phyloP scores from a whole-genome alignment of 2,113 vertebrate species.

The Orycteropus afer region DNA sequence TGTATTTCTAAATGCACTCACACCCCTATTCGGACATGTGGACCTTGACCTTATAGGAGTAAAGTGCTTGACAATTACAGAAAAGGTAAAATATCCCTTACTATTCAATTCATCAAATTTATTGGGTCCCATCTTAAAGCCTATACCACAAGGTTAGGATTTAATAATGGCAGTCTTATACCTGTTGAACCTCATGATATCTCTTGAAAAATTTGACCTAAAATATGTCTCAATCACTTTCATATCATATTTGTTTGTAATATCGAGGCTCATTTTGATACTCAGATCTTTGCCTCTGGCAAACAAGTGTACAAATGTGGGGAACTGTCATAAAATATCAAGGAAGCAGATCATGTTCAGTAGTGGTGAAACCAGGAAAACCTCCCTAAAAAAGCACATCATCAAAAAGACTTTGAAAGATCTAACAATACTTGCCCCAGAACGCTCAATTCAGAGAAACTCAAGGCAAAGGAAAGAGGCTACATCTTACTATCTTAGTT shows the following conservation, averaged over 20 bases:
- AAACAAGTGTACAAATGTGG: not conserved
- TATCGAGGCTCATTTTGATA: not conserved
- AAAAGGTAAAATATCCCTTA: not conserved
- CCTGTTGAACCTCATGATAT: not conserved
- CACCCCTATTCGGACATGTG: not conserved
- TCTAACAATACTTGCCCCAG: not conserved
- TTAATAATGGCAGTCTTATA: not conserved
- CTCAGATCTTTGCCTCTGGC: not conserved
- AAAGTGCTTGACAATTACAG: not conserved
- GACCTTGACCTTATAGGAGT: not conserved
- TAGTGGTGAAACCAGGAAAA: not conserved
- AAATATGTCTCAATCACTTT: not conserved
- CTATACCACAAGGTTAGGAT: not conserved
- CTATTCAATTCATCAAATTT: not conserved
- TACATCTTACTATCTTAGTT: not conserved
- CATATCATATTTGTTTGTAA: not conserved
- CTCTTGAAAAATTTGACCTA: not conserved
- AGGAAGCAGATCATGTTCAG: not conserved
- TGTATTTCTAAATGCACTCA: not conserved
- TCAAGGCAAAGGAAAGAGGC: not conserved
- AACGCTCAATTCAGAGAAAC: not conserved
- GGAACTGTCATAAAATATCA: not conserved
- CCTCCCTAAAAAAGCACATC: not conserved
- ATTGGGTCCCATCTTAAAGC: not conserved
- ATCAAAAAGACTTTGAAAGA: not conserved